A percentile compares a stretch with the other conserved stretches of the same genome.
Evolutionary conservation across 2,113 vertebrate genomes (phyloP).

Genomic region (Calyptomena viridis): DNA sequence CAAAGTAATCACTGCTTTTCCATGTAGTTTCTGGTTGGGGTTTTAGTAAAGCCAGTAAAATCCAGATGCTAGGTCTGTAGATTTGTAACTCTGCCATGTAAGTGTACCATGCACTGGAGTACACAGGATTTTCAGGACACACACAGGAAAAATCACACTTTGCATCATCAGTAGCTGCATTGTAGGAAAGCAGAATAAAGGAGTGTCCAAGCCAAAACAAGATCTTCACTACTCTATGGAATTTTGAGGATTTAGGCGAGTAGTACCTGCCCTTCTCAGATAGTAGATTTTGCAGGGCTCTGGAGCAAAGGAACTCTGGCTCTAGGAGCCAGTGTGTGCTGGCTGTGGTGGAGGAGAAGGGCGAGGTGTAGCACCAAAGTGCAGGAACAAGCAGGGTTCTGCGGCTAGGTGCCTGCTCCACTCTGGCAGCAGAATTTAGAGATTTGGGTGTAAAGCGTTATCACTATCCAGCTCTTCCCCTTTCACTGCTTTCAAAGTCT

Average conservation of each 20-base stretch:
- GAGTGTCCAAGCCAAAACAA: not conserved
- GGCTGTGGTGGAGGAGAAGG: not conserved
- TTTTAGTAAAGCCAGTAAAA: not conserved
- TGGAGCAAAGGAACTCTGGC: not conserved
- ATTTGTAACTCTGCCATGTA: not conserved
- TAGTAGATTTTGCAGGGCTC: not conserved
- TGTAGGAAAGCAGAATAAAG: not conserved
- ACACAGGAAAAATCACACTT: not conserved
- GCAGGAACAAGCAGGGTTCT: not conserved
- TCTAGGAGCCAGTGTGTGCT: not conserved
- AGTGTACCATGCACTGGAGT: not conserved
- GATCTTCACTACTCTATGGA: accelerated
- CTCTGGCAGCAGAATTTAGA: not conserved
- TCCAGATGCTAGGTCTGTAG: not conserved
- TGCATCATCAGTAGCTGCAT: not conserved
- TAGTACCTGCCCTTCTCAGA: not conserved
- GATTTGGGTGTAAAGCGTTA: not conserved
- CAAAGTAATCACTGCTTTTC: not conserved
- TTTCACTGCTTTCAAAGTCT: not conserved
- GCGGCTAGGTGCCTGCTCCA: not conserved
- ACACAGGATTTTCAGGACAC: not conserved
- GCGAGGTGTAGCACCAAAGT: not conserved
- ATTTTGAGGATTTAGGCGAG: not conserved
- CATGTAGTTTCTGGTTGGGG: not conserved
- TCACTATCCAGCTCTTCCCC: not conserved